phyloP scores from a whole-genome alignment of 2,113 vertebrate species.

The Sphaerodactylus townsendi region DNA sequence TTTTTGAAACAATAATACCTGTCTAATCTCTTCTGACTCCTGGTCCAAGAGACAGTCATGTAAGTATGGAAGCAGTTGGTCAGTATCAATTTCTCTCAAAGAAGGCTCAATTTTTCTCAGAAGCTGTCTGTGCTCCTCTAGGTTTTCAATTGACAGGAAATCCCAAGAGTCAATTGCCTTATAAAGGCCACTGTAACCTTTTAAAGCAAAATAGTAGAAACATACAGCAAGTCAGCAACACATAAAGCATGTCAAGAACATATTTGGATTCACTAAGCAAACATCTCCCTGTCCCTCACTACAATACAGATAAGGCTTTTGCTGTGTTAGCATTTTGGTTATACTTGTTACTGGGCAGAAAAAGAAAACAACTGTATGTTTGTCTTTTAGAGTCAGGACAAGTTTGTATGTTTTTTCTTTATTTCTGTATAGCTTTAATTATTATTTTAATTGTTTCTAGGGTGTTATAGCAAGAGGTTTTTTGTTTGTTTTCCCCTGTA shows the following conservation, averaged over 20 bases:
- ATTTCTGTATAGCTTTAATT: too few species aligned
- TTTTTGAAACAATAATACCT: constrained; percentile 52
- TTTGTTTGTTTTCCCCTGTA: too few species aligned
- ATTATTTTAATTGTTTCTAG: too few species aligned
- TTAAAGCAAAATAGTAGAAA: not conserved
- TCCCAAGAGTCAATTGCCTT: constrained; percentile 65
- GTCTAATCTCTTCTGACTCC: constrained; percentile 63
- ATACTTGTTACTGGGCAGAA: too few species aligned
- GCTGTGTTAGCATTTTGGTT: too few species aligned
- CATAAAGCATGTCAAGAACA: not conserved
- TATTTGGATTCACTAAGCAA: not conserved
- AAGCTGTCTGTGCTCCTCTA: constrained; percentile 51
- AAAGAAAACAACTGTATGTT: too few species aligned
- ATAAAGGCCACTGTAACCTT: constrained; percentile 66
- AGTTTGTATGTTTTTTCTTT: too few species aligned
- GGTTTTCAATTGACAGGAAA: constrained; percentile 58
- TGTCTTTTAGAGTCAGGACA: too few species aligned
- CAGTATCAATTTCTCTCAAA: constrained; percentile 51
- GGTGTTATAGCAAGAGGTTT: too few species aligned
- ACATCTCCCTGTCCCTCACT: too few species aligned
- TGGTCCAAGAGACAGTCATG: constrained; percentile 48
- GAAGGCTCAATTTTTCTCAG: constrained; percentile 54
- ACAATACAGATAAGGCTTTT: not conserved
- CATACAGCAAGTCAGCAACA: not conserved
- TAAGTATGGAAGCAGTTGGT: constrained; percentile 36